Evolutionary conservation across 2,888 invertebrate species (phyloP).

Genomic region (Heliconius aoede): DNA sequence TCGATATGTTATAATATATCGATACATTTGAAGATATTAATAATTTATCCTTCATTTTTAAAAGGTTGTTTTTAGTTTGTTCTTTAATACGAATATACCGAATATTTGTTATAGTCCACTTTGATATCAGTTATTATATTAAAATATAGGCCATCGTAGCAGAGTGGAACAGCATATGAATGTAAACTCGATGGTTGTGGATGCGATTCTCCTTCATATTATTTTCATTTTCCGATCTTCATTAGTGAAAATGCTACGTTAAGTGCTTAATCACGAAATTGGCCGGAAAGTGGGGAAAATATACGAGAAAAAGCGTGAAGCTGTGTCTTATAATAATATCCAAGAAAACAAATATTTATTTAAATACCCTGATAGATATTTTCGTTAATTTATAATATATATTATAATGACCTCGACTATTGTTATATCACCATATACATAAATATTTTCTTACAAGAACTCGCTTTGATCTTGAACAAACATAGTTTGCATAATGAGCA

Average conservation of each 20-base stretch:
- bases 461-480: conserved; percentile 13
- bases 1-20: background rate
- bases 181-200: no score
- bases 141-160: no score
- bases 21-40: background rate
- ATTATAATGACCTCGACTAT: background rate
- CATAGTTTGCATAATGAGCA: conserved; percentile 11
- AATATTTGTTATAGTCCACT: no score
- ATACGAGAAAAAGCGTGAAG: no score
- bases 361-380: background rate
- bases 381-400: background rate
- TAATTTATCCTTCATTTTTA: background rate
- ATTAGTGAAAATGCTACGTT: no score
- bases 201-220: no score
- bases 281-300: no score
- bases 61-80: background rate
- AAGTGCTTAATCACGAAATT: no score
- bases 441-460: background rate
- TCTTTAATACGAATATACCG: background rate
- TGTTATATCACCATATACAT: background rate
- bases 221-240: no score
- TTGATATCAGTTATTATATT: no score
- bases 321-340: background rate
- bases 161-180: no score
- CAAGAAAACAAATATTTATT: background rate